These are phyloP conservation scores for Noctua janthe DNA, from an alignment of 2,888 invertebrate species.

Conservation along the genomic window DNA sequence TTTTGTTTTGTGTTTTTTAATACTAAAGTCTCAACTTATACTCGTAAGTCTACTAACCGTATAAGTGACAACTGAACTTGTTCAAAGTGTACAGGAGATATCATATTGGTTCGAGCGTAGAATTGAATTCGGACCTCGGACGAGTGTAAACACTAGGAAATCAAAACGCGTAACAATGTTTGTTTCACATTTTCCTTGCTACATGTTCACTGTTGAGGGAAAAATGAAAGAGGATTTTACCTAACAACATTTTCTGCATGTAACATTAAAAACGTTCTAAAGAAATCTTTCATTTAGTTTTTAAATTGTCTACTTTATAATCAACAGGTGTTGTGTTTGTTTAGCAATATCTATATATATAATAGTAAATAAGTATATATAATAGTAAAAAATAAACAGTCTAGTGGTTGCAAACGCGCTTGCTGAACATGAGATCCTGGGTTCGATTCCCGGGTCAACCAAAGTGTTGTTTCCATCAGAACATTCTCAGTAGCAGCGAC, in stretches of 20 bases:
- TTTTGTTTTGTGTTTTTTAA: too few relatives aligned
- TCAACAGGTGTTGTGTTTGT: neutral
- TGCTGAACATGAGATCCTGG: too few relatives aligned
- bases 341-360: neutral
- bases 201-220: neutral
- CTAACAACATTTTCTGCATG: neutral
- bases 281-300: neutral
- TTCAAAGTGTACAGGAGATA: slow-evolving; percentile 11
- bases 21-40: neutral
- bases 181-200: slow-evolving; percentile 18
- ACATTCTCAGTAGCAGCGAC: too few relatives aligned
- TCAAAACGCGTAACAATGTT: slow-evolving; percentile 28
- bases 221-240: neutral
- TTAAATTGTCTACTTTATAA: neutral
- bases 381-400: too few relatives aligned
- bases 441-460: too few relatives aligned
- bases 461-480: too few relatives aligned
- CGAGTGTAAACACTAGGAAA: slow-evolving; percentile 41
- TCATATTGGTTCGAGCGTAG: slow-evolving; percentile 18
- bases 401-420: too few relatives aligned
- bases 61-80: neutral
- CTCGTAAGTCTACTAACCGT: neutral
- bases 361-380: too few relatives aligned
- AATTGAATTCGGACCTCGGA: slow-evolving; percentile 22
- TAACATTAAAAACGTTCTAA: neutral